Percentiles rank a stretch among this genome's conserved stretches.
Conservation (phyloP, 2,113 vertebrate species). For the Nipponia nippon region DNA sequence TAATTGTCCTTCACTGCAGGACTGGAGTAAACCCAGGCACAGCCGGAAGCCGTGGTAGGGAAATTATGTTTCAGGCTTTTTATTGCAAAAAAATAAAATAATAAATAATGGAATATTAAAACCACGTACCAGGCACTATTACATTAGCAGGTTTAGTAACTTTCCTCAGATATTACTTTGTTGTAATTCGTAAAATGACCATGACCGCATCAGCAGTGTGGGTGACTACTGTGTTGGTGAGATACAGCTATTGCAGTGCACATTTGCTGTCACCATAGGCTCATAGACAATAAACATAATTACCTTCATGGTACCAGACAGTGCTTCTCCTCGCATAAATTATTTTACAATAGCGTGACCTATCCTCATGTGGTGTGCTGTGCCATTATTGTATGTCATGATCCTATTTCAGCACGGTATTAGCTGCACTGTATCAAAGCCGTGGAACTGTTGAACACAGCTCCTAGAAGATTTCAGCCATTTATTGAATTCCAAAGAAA, state of each 20-base stretch:
- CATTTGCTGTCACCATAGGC: neutral
- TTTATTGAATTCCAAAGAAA: neutral
- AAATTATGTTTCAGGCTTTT: neutral
- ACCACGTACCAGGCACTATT: neutral
- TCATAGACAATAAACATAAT: conserved; percentile 32
- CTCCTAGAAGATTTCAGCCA: neutral
- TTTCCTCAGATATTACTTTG: neutral
- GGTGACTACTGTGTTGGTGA: neutral
- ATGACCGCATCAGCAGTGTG: neutral
- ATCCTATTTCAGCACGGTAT: neutral
- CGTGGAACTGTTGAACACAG: neutral
- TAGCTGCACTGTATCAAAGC: neutral
- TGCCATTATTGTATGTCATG: neutral
- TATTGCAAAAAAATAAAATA: neutral
- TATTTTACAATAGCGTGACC: neutral
- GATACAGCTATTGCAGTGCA: neutral
- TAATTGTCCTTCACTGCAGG: neutral
- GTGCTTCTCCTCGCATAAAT: neutral
- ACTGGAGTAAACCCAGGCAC: neutral
- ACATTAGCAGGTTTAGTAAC: neutral
- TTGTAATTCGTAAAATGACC: neutral
- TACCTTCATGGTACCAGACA: neutral
- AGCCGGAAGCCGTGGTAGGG: neutral
- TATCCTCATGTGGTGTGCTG: neutral
- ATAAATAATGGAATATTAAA: conserved; percentile 7